phyloP scores from a whole-genome alignment of 2,888 invertebrate genomes.

The Oscheius sp. region DNA sequence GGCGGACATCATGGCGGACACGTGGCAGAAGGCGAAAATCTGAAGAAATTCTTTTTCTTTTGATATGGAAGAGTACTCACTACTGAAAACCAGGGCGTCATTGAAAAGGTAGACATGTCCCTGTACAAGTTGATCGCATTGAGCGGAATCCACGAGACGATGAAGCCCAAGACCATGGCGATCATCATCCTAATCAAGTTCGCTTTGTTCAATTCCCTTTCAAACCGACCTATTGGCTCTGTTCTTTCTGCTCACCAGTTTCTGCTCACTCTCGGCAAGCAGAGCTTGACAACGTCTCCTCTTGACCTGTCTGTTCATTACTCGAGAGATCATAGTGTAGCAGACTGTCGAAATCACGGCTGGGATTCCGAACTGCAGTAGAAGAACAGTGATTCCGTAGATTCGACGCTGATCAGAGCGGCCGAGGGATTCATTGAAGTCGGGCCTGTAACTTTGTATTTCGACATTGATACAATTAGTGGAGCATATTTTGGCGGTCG shows the following conservation, averaged over 20 bases:
- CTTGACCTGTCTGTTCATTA: conserved; percentile 47
- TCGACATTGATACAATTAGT: no score
- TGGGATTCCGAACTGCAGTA: conserved; percentile 72
- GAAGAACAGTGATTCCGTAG: conserved; percentile 63
- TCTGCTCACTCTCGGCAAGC: conserved; percentile 51
- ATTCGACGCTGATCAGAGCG: conserved; percentile 47
- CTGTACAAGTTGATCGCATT: conserved; percentile 69
- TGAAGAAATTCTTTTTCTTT: conserved; percentile 37
- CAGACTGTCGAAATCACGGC: conserved; percentile 66
- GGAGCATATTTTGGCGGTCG: no score
- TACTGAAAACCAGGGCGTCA: conserved; percentile 48
- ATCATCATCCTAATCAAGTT: conserved; percentile 68
- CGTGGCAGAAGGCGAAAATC: conserved; percentile 68
- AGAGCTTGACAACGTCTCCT: conserved; percentile 53
- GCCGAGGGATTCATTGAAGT: conserved; percentile 50
- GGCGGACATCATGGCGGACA: conserved; percentile 69
- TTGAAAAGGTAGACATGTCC: conserved; percentile 53
- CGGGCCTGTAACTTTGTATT: conserved; percentile 60
- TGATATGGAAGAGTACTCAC: conserved; percentile 1
- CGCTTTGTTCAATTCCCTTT: neutral
- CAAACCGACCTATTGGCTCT: conserved; percentile 55
- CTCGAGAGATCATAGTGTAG: conserved; percentile 55
- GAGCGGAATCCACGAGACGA: conserved; percentile 72
- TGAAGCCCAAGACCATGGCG: conserved; percentile 68
- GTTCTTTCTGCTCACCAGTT: conserved; percentile 52